phyloP scores from a whole-genome alignment of 2,797 vertebrate species.

The Pitangus sulphuratus region DNA sequence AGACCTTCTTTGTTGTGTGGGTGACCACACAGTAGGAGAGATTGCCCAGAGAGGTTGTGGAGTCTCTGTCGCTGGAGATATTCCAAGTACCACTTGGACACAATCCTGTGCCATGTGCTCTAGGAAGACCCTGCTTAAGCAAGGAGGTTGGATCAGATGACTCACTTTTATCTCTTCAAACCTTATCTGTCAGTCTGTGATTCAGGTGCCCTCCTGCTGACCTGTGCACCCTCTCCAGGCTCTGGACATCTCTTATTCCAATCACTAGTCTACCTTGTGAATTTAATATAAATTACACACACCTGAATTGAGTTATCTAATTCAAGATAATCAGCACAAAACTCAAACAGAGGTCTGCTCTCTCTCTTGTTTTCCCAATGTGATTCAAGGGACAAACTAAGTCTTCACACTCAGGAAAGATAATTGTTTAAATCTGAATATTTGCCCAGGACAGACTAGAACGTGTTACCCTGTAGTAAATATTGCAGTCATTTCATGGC shows the following conservation, averaged over 20 bases:
- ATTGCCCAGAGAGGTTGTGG: background rate
- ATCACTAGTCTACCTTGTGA: background rate
- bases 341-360: background rate
- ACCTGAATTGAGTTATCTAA: background rate
- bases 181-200: background rate
- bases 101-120: background rate
- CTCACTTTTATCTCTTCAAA: background rate
- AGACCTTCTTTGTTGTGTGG: background rate
- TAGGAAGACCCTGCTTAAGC: background rate
- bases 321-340: background rate
- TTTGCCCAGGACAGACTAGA: background rate
- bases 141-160: background rate
- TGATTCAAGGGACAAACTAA: background rate
- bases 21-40: background rate
- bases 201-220: background rate
- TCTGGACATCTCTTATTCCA: background rate
- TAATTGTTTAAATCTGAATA: background rate
- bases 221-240: background rate
- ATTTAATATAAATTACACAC: background rate
- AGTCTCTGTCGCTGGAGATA: background rate
- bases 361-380: background rate
- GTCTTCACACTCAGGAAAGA: background rate
- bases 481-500: too few relatives aligned
- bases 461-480: background rate
- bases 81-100: background rate